phyloP scores from a whole-genome alignment of 37 sponge, comb jelly and placozoan genomes.

The Cladorhizidae sp. region DNA sequence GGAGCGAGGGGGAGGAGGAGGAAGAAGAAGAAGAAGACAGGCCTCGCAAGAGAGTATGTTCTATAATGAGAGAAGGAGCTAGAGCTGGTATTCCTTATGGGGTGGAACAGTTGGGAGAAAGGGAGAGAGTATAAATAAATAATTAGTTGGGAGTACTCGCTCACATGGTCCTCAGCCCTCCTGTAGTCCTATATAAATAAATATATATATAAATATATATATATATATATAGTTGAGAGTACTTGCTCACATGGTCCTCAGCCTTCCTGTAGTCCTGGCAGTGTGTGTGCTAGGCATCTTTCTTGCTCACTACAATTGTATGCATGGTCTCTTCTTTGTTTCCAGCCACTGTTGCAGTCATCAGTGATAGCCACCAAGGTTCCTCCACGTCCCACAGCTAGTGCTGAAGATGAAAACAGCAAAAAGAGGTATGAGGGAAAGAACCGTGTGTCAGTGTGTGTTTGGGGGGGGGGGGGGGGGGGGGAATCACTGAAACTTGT shows the following conservation, averaged over 20 bases:
- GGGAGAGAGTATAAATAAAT: too few species aligned
- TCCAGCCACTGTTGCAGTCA: constrained; percentile 67
- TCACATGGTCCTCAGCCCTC: not conserved
- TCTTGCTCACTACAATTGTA: not conserved
- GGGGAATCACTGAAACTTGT: too few species aligned
- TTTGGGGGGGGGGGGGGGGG: too few species aligned
- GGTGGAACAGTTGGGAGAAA: too few species aligned
- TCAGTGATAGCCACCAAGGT: constrained; percentile 62
- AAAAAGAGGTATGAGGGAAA: constrained; percentile 36
- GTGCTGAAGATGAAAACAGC: constrained; percentile 37
- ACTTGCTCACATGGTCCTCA: too few species aligned
- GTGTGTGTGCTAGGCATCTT: constrained; percentile 2
- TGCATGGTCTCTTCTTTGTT: not conserved
- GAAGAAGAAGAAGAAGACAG: constrained; percentile 31
- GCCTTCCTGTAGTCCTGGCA: not conserved
- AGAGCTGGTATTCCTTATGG: too few species aligned
- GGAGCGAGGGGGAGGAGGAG: constrained; percentile 21
- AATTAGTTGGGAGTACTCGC: too few species aligned
- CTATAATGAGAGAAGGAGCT: too few species aligned
- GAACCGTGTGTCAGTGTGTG: not conserved
- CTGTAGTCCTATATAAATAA: too few species aligned
- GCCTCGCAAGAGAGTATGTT: not conserved
- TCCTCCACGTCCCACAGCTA: constrained; percentile 59
- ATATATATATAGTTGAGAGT: too few species aligned
- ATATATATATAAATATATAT: too few species aligned